phyloP scores from a whole-genome alignment of 2,888 invertebrate species.

The Pyralis farinalis region DNA sequence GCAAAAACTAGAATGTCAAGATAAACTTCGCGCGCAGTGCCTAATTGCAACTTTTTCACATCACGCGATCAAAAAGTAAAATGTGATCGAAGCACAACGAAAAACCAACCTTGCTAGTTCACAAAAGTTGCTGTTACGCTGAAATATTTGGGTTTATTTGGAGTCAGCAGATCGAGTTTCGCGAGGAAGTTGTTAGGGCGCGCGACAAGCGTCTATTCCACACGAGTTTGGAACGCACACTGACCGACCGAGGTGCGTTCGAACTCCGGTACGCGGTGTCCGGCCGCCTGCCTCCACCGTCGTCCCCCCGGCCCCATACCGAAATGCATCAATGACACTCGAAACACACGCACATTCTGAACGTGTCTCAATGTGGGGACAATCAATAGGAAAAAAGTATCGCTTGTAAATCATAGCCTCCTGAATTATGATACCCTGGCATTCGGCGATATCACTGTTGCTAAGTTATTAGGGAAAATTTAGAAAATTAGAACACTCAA shows the following conservation, averaged over 20 bases:
- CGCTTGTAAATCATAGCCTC: constrained; percentile 21
- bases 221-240: constrained; percentile 71
- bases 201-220: constrained; percentile 62
- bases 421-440: constrained; percentile 20
- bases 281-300: constrained; percentile 49
- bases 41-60: constrained; percentile 42
- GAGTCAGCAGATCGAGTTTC: constrained; percentile 58
- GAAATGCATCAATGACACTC: constrained; percentile 80
- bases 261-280: constrained; percentile 37
- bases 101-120: constrained; percentile 55
- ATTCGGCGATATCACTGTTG: too few species aligned
- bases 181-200: constrained; percentile 64
- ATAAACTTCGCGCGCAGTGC: constrained; percentile 45
- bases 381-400: constrained; percentile 55
- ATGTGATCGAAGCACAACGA: constrained; percentile 45
- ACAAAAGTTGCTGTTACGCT: constrained; percentile 32
- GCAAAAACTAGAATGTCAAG: constrained; percentile 61
- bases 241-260: constrained; percentile 44
- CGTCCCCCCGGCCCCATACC: constrained; percentile 62
- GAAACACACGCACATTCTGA: constrained; percentile 71
- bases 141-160: constrained; percentile 32
- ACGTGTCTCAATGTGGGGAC: constrained; percentile 49
- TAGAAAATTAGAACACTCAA: too few species aligned
- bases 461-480: too few species aligned
- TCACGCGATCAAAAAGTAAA: constrained; percentile 21